These are phyloP conservation scores for Acronicta alni DNA, from an alignment of 2,888 invertebrate species.

Conservation along the genomic window DNA sequence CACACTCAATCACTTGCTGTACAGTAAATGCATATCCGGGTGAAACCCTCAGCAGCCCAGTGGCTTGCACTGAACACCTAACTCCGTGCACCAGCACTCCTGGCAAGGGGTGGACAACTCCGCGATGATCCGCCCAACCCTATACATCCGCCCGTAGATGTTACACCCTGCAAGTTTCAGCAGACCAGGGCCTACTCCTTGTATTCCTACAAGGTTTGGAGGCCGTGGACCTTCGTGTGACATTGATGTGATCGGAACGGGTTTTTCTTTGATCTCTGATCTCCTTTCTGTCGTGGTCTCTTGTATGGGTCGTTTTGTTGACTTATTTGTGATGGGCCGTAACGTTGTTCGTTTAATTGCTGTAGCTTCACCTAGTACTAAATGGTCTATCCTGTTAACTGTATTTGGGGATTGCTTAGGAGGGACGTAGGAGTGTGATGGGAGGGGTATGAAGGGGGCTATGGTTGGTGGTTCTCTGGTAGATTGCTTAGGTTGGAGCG, in stretches of 20 bases:
- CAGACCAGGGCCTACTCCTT: conserved; percentile 84
- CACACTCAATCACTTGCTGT: conserved; percentile 55
- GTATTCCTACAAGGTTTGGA: conserved; percentile 54
- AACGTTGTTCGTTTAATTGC: conserved; percentile 74
- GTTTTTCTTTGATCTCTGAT: conserved; percentile 55
- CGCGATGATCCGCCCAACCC: conserved; percentile 94
- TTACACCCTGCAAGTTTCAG: conserved; percentile 96
- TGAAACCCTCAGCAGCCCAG: conserved; percentile 42
- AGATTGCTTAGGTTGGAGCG: conserved; percentile 37
- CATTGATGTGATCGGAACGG: conserved; percentile 50
- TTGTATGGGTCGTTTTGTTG: conserved; percentile 47
- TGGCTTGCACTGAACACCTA: conserved; percentile 95
- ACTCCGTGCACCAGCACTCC: conserved; percentile 95
- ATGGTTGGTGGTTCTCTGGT: conserved; percentile 53
- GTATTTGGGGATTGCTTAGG: conserved; percentile 68
- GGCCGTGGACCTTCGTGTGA: conserved; percentile 59
- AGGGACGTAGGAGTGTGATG: conserved; percentile 67
- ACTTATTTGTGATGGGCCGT: conserved; percentile 60
- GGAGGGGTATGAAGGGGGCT: conserved; percentile 72
- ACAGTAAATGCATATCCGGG: conserved; percentile 57
- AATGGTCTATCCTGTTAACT: conserved; percentile 81
- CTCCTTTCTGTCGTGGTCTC: conserved; percentile 45
- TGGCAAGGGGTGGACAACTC: conserved; percentile 95
- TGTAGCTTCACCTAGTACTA: conserved; percentile 82
- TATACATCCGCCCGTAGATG: conserved; percentile 96